Base-by-base conservation (phyloP, 2,888 invertebrate genomes). In the Napeogenes sylphis region DNA sequence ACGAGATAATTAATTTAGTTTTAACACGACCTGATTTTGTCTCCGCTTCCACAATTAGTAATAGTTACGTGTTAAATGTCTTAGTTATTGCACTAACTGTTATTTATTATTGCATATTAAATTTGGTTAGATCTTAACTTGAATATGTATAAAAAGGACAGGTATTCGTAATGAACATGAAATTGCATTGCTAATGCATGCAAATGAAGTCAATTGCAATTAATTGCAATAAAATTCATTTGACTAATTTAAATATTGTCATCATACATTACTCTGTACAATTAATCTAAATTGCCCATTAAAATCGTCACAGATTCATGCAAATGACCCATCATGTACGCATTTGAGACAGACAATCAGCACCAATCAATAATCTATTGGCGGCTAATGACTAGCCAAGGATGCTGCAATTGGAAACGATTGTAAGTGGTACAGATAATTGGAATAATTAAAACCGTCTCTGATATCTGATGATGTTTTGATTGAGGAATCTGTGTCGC, bases 341-440 rank as follows among this genome's bases (percentile, higher is more conserved):
- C 78, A 78, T 76, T 78, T 78, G 75, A 74, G 73, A 75, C 77
- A 72, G 76, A 77, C 90, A 90, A 90, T 90, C 89, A 88, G 84
- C 86, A 88, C 89, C 90, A 90, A 90, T 90, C 90, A 90, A 90
- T 90, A 88, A 85, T 82, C 84, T 89, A 90, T 90, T 87, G 89
- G 85, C 85, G 78, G 78, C 76, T 90, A 90, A 90, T 90, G 87
- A 87, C 84, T 83, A 83, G 80, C 81, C 89, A 90, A 90, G 90
- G 90, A 87, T 85, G 79, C 74, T 70, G 75, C 65, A 51, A 51
- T 51, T 51, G 51, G 51, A 51, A 5, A 76, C 71, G 77, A 80
- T 80, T 78, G 78, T 88, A 86, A 88, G 84, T 84, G 85, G 75
- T 77, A 73, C 77, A 78, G 80, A 79, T 84, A 83, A 82, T 83